phyloP scores from a whole-genome alignment of 2,113 vertebrate genomes.

The Phylloscopus whistleri region DNA sequence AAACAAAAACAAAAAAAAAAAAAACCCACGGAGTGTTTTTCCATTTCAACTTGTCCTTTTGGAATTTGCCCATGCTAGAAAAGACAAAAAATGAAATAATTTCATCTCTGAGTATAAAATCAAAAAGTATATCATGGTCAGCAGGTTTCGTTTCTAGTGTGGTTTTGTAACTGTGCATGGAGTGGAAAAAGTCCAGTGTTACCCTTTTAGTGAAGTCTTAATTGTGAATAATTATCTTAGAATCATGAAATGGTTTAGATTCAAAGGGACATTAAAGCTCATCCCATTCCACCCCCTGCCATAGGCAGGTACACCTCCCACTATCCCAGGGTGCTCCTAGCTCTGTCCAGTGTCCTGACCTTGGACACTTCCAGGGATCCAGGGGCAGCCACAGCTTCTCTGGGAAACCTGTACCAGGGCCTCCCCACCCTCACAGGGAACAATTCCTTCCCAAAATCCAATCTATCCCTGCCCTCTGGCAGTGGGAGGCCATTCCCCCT shows the following conservation, averaged over 20 bases:
- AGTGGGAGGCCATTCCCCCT: background rate
- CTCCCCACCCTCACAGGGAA: rapidly evolving
- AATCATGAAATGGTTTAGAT: background rate
- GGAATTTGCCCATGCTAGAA: background rate
- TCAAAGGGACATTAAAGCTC: background rate
- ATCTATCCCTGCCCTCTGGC: background rate
- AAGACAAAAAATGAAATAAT: background rate
- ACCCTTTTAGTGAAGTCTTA: background rate
- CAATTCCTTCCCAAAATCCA: background rate
- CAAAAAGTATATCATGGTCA: background rate
- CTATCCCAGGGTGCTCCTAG: rapidly evolving
- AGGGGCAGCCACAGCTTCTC: background rate
- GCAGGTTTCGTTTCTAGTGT: background rate
- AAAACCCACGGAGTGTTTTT: background rate
- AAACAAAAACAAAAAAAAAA: too few species aligned
- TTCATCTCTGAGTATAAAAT: background rate
- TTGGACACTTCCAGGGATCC: background rate
- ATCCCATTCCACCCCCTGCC: background rate
- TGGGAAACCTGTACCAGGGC: rapidly evolving
- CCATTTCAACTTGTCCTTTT: background rate
- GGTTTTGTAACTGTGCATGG: rapidly evolving
- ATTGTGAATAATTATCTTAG: background rate
- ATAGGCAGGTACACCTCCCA: background rate
- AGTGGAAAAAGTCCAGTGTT: background rate
- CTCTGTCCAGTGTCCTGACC: rapidly evolving